phyloP scores from a whole-genome alignment of 2,888 invertebrate genomes.

The Philopedon plagiatum region DNA sequence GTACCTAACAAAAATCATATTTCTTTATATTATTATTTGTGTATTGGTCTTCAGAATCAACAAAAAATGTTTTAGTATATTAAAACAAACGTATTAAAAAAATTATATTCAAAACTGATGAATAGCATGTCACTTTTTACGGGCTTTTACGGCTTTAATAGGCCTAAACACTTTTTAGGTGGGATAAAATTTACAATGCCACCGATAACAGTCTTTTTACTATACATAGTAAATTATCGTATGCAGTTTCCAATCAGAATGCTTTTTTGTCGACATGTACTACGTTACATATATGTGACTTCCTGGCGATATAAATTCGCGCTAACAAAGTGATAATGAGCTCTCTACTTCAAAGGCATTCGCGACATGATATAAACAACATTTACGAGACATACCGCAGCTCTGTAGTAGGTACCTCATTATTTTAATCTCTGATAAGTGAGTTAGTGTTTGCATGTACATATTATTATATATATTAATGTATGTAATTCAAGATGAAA shows the following conservation, averaged over 20 bases:
- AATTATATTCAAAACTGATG: no score
- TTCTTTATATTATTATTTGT: no score
- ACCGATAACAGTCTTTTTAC: not conserved
- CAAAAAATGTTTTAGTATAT: no score
- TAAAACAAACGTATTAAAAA: no score
- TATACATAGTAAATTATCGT: no score
- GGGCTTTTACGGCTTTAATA: no score
- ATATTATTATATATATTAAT: not conserved
- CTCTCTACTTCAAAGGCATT: not conserved
- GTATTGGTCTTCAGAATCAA: no score
- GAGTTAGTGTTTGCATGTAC: not conserved
- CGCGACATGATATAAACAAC: not conserved
- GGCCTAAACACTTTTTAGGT: no score
- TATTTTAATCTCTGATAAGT: not conserved
- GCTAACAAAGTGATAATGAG: not conserved
- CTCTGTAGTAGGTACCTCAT: not conserved
- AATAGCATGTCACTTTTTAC: no score
- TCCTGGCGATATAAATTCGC: constrained; percentile 1
- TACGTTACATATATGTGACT: not conserved
- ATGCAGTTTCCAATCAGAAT: not conserved
- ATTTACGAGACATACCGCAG: constrained; percentile 2
- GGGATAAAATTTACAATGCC: no score
- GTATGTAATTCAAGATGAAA: no score
- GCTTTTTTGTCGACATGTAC: not conserved
- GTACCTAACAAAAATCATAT: no score